Evolutionary conservation across 2,113 vertebrate species (phyloP).

Genomic region (Saguinus imperator): DNA sequence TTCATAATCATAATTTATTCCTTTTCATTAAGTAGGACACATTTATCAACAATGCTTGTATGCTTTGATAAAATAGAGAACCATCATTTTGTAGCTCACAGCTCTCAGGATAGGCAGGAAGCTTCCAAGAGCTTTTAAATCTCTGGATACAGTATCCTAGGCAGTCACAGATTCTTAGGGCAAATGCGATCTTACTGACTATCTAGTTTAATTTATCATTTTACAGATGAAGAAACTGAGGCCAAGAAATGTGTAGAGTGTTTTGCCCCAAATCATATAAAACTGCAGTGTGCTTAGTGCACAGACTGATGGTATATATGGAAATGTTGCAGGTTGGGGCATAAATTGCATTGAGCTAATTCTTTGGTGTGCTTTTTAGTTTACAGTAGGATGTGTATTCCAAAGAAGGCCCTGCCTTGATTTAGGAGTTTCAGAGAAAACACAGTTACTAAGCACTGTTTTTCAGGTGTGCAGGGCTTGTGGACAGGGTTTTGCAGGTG

Average conservation of each 20-base stretch:
- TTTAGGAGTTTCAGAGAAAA: conserved; percentile 31
- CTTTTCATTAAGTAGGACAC: not conserved
- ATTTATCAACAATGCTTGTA: not conserved
- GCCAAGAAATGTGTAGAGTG: not conserved
- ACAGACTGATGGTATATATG: not conserved
- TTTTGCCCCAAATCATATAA: not conserved
- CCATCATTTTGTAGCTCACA: not conserved
- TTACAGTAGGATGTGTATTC: not conserved
- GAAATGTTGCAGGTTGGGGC: not conserved
- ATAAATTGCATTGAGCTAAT: not conserved
- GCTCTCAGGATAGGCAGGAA: not conserved
- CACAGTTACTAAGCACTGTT: not conserved
- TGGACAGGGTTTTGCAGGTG: not conserved
- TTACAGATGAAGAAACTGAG: not conserved
- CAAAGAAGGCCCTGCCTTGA: not conserved
- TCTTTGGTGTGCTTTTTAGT: not conserved
- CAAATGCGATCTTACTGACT: not conserved
- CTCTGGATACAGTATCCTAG: not conserved
- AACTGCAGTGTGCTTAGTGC: not conserved
- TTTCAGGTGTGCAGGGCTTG: not conserved
- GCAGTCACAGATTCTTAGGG: not conserved
- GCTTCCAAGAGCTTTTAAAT: not conserved
- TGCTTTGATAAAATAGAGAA: not conserved
- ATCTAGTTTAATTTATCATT: not conserved
- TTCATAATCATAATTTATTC: not conserved